phyloP scores from a whole-genome alignment of 2,888 invertebrate genomes.

The Gastrophysa polygoni region DNA sequence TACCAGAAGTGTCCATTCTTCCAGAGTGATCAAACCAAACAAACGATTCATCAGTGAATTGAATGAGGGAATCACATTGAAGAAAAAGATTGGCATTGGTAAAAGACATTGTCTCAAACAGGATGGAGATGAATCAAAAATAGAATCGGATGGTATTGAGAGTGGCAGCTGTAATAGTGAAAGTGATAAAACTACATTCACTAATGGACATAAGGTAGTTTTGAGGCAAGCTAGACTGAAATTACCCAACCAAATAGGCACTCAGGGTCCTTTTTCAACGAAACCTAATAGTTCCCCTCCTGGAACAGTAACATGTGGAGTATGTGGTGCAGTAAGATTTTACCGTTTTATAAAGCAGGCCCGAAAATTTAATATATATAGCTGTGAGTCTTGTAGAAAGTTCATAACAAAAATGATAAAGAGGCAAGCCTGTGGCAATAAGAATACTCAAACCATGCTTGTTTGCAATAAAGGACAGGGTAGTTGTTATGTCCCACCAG shows the following conservation, averaged over 20 bases:
- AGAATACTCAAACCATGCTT: constrained; percentile 62
- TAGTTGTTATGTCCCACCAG: constrained; percentile 74
- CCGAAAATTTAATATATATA: constrained; percentile 81
- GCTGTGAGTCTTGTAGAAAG: constrained; percentile 85
- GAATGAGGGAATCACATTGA: constrained; percentile 52
- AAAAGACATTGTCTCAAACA: constrained; percentile 36
- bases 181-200: constrained; percentile 53
- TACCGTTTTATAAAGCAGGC: constrained; percentile 80
- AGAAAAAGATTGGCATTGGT: constrained; percentile 51
- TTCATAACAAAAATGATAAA: constrained; percentile 85
- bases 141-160: constrained; percentile 22
- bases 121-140: constrained; percentile 36
- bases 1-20: constrained; percentile 81
- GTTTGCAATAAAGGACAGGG: constrained; percentile 75
- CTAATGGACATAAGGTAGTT: constrained; percentile 68
- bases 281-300: constrained; percentile 57
- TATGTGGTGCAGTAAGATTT: constrained; percentile 78
- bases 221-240: constrained; percentile 61
- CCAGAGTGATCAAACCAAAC: constrained; percentile 86
- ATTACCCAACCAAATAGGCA: constrained; percentile 50
- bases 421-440: constrained; percentile 66
- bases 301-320: constrained; percentile 75
- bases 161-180: constrained; percentile 37
- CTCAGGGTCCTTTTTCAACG: constrained; percentile 74
- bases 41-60: constrained; percentile 76